Percentiles rank a stretch among this genome's conserved stretches.
These are phyloP conservation scores for Apoda limacodes DNA, from an alignment of 2,888 invertebrate genomes.

Conservation along the genomic window DNA sequence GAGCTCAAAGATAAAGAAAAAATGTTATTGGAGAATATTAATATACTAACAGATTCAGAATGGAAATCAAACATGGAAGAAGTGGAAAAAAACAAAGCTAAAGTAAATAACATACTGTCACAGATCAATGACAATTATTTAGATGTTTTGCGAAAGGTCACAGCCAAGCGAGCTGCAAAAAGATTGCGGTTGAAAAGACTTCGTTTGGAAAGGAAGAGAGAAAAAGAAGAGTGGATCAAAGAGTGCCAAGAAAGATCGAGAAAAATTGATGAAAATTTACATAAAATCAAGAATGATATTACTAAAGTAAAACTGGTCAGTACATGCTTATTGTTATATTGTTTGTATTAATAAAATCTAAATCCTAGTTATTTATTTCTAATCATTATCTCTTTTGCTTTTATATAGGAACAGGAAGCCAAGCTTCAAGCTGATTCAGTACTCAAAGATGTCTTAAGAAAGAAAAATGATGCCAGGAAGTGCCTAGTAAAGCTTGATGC, in stretches of 20 bases:
- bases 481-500: conserved; percentile 73
- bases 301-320: conserved; percentile 70
- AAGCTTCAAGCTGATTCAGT: conserved; percentile 78
- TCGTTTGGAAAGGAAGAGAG: conserved; percentile 34
- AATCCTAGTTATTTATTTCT: background rate
- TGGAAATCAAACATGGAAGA: conserved; percentile 67
- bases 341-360: too few species aligned
- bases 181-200: conserved; percentile 56
- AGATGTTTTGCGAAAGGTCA: conserved; percentile 40
- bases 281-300: conserved; percentile 72
- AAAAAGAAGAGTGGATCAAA: conserved; percentile 44
- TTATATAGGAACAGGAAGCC: conserved; percentile 70
- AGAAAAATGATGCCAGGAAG: conserved; percentile 77
- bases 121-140: conserved; percentile 50
- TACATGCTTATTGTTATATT: too few species aligned
- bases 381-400: conserved; percentile 1
- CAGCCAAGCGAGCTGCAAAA: conserved; percentile 58
- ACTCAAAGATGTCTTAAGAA: conserved; percentile 76
- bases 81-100: conserved; percentile 55
- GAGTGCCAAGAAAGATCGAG: conserved; percentile 63
- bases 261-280: conserved; percentile 75
- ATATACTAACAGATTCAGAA: conserved; percentile 55
- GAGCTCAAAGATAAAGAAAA: conserved; percentile 38
- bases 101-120: conserved; percentile 45
- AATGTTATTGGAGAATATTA: conserved; percentile 48